Percentiles rank a stretch among this genome's conserved stretches.
Evolutionary conservation across 2,888 invertebrate species (phyloP).

Genomic region (Liodrosophila aerea): DNA sequence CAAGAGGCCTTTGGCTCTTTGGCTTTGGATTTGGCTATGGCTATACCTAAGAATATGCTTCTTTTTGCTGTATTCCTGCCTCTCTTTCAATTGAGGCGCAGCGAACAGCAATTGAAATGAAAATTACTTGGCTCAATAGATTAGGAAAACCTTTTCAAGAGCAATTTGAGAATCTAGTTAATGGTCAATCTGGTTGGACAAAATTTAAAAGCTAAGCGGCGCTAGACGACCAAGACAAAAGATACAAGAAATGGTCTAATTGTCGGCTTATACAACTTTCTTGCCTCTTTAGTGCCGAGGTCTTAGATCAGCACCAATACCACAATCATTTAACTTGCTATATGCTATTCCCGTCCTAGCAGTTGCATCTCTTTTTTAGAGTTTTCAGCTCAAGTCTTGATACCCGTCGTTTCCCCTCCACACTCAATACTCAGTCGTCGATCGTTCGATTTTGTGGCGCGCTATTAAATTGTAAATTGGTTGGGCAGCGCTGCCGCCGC

Average conservation of each 20-base stretch:
- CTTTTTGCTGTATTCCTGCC: not conserved
- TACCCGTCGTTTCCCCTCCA: too few species aligned
- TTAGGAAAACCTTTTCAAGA: slow-evolving; percentile 26
- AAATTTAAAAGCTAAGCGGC: slow-evolving; percentile 13
- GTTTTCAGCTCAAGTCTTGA: too few species aligned
- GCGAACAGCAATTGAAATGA: slow-evolving; percentile 48
- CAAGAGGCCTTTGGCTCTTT: slow-evolving; percentile 50
- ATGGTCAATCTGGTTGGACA: slow-evolving; percentile 24
- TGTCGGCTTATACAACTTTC: not conserved
- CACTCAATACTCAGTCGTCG: slow-evolving; percentile 30
- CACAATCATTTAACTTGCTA: too few species aligned
- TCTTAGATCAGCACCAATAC: too few species aligned
- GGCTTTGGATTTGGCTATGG: not conserved
- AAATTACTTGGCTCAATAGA: slow-evolving; percentile 51
- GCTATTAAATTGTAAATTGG: slow-evolving; percentile 78
- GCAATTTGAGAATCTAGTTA: slow-evolving; percentile 16
- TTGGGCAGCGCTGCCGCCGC: slow-evolving; percentile 65
- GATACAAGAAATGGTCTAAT: too few species aligned
- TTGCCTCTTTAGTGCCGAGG: not conserved
- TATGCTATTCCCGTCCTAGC: too few species aligned
- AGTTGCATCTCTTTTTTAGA: too few species aligned
- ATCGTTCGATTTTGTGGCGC: slow-evolving; percentile 74
- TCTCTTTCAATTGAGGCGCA: slow-evolving; percentile 38
- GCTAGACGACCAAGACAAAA: slow-evolving; percentile 18
- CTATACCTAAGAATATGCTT: not conserved